A percentile compares a stretch with the other conserved stretches of the same genome.
These are phyloP conservation scores for Adelognathus sp. DNA, from an alignment of 2,888 invertebrate species.

Conservation along the genomic window DNA sequence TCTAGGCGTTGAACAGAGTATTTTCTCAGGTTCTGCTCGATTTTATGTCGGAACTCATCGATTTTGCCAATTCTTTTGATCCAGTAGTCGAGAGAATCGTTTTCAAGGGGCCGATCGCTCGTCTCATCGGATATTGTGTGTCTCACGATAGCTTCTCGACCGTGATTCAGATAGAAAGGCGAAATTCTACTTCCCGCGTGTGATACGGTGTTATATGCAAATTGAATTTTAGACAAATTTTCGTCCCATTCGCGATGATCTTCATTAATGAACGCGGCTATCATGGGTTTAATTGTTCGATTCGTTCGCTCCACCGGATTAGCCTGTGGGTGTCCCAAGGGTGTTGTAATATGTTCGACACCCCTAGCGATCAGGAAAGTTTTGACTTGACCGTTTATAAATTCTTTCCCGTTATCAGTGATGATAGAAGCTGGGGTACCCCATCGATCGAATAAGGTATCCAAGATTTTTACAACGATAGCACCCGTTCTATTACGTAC, in stretches of 20 bases:
- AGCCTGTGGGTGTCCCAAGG: constrained; percentile 47
- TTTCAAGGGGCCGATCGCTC: not conserved
- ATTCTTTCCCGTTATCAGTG: constrained; percentile 52
- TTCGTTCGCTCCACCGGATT: constrained; percentile 53
- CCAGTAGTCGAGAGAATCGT: constrained; percentile 7
- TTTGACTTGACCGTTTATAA: constrained; percentile 38
- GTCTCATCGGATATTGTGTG: not conserved
- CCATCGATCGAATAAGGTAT: constrained; percentile 41
- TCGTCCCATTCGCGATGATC: constrained; percentile 52
- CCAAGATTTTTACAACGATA: constrained; percentile 25
- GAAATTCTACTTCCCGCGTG: constrained; percentile 28
- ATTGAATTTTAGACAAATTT: constrained; percentile 43
- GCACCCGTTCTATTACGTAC: constrained; percentile 2
- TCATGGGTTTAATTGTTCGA: constrained; percentile 29
- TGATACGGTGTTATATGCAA: constrained; percentile 37
- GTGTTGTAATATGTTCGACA: constrained; percentile 36
- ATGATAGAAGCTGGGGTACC: constrained; percentile 31
- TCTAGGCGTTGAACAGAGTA: constrained; percentile 8
- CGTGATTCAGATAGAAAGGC: constrained; percentile 40
- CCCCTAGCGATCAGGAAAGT: constrained; percentile 36
- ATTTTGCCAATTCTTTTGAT: constrained; percentile 21
- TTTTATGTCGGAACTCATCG: constrained; percentile 42
- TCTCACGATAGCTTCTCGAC: constrained; percentile 22
- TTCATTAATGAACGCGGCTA: constrained; percentile 34
- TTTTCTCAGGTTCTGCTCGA: constrained; percentile 3